These are phyloP conservation scores for Pogonomyrmex californicus DNA, from an alignment of 1,140 invertebrate genomes.

Conservation along the genomic window DNA sequence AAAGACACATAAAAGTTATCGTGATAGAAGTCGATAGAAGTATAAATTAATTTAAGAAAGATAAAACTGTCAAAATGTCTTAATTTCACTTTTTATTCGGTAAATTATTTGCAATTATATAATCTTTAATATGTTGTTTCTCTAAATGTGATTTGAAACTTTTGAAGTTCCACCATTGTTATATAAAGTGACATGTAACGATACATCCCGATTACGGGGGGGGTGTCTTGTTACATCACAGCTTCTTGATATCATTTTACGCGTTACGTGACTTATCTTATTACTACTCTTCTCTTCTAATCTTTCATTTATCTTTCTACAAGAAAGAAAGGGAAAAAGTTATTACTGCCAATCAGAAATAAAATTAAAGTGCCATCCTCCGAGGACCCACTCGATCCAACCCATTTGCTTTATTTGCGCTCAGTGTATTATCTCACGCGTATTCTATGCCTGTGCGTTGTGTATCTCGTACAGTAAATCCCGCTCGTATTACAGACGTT, in stretches of 20 bases:
- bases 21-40: neutral
- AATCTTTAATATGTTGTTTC: neutral
- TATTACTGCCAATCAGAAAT: conserved; percentile 40
- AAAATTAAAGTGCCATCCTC: conserved; percentile 39
- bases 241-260: conserved; percentile 23
- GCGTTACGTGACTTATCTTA: conserved; percentile 44
- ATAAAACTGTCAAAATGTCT: neutral
- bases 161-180: neutral
- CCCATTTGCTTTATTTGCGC: conserved; percentile 39
- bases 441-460: conserved; percentile 3
- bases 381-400: conserved; percentile 14
- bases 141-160: neutral
- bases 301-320: conserved; percentile 24
- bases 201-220: neutral
- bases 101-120: neutral
- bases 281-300: conserved; percentile 24
- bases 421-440: conserved; percentile 37
- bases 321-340: neutral
- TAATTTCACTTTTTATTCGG: neutral
- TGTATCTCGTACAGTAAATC: conserved; percentile 51
- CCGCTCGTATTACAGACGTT: conserved; percentile 38
- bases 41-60: neutral
- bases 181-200: neutral
- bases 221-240: neutral
- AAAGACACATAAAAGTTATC: neutral